phyloP scores from a whole-genome alignment of 2,888 invertebrate species.

The Adela reaumurella region DNA sequence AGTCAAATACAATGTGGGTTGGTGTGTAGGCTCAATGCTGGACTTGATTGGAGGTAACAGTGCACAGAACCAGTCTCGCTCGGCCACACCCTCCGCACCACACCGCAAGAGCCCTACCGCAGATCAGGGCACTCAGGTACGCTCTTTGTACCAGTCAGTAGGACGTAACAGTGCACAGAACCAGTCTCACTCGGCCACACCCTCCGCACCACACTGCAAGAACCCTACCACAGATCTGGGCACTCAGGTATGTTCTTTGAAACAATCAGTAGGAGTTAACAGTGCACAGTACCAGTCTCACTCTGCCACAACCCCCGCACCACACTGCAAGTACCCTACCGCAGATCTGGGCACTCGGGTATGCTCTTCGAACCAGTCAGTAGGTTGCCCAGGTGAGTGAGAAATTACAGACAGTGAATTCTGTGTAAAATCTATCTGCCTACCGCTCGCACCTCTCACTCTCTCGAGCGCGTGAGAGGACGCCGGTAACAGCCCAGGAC shows the following conservation, averaged over 20 bases:
- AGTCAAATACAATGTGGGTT: too few species aligned
- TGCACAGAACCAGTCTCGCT: conserved; percentile 58
- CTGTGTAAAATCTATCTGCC: too few species aligned
- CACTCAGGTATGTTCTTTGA: too few species aligned
- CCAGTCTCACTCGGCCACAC: conserved; percentile 76
- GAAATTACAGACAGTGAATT: too few species aligned
- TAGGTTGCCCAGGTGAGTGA: too few species aligned
- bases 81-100: conserved; percentile 73
- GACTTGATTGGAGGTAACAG: conserved; percentile 63
- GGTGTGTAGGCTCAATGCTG: conserved; percentile 54
- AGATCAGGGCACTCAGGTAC: conserved; percentile 78
- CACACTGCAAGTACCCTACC: conserved; percentile 78
- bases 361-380: too few species aligned
- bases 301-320: conserved; percentile 74
- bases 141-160: too few species aligned
- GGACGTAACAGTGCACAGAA: conserved; percentile 24
- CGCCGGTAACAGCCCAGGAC: too few species aligned
- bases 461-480: too few species aligned
- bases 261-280: too few species aligned
- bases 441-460: too few species aligned
- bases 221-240: conserved; percentile 83
- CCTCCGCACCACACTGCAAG: conserved; percentile 71
- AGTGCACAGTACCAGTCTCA: conserved; percentile 53
- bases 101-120: conserved; percentile 81
- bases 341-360: conserved; percentile 62